These are phyloP conservation scores for Tetragonula clypearis DNA, from an alignment of 1,140 invertebrate species.

Conservation along the genomic window DNA sequence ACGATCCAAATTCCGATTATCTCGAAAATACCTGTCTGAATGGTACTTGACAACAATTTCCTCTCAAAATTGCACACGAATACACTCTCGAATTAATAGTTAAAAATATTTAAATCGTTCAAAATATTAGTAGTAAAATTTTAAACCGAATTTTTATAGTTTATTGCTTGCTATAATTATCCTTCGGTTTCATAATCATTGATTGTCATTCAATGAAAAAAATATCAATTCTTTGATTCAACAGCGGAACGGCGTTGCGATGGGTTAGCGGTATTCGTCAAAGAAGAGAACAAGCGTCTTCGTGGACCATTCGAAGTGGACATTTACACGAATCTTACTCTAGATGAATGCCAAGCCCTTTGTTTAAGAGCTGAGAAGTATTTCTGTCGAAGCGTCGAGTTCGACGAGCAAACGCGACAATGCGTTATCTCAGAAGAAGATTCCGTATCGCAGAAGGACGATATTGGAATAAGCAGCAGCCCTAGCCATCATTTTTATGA, in stretches of 20 bases:
- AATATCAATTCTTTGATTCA: slow-evolving; percentile 40
- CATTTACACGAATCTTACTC: slow-evolving; percentile 91
- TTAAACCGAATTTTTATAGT: background rate
- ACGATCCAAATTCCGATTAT: slow-evolving; percentile 94
- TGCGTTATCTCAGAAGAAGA: slow-evolving; percentile 95
- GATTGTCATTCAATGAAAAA: background rate
- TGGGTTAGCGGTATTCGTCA: slow-evolving; percentile 92
- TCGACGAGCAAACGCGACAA: slow-evolving; percentile 91
- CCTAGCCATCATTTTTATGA: slow-evolving; percentile 93
- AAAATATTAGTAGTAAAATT: background rate
- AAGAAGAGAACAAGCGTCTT: slow-evolving; percentile 93
- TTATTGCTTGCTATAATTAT: background rate
- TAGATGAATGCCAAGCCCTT: slow-evolving; percentile 92
- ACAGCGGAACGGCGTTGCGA: slow-evolving; percentile 92
- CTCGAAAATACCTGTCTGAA: slow-evolving; percentile 95
- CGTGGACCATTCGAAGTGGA: slow-evolving; percentile 94
- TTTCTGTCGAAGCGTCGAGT: slow-evolving; percentile 94
- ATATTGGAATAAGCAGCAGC: slow-evolving; percentile 90
- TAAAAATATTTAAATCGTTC: background rate
- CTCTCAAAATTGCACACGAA: background rate
- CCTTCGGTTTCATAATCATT: too few species aligned
- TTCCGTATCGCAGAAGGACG: slow-evolving; percentile 92
- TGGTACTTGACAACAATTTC: slow-evolving; percentile 81
- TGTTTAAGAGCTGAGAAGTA: slow-evolving; percentile 91
- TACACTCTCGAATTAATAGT: background rate